Percentiles rank a stretch among this genome's conserved stretches.
Evolutionary conservation across 2,113 vertebrate genomes (phyloP).

Genomic region (Brachirus orientalis): DNA sequence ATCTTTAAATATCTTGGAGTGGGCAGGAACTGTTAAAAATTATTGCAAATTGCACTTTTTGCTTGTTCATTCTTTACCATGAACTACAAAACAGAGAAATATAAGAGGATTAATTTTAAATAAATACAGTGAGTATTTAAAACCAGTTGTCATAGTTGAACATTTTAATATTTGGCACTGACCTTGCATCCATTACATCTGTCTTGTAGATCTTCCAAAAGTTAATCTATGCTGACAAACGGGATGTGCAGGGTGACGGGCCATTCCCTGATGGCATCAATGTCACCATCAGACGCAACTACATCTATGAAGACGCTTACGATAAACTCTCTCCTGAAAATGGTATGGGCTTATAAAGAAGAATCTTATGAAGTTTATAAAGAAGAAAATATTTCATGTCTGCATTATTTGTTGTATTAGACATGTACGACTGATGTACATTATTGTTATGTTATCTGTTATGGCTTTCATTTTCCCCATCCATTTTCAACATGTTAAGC

Average conservation of each 20-base stretch:
- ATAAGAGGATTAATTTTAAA: not conserved
- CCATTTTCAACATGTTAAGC: conserved; percentile 1
- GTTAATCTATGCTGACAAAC: conserved; percentile 96
- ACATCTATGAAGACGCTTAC: conserved; percentile 99
- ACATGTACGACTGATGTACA: not conserved
- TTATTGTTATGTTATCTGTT: not conserved
- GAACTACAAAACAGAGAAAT: not conserved
- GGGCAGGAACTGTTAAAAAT: not conserved
- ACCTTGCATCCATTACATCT: conserved; percentile 32
- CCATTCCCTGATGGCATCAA: conserved; percentile 96
- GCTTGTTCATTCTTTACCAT: not conserved
- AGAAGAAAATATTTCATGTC: too few species aligned
- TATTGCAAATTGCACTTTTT: not conserved
- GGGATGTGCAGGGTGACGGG: conserved; percentile 95
- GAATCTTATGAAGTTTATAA: too few species aligned
- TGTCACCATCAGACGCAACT: conserved; percentile 96
- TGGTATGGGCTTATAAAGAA: conserved; percentile 76
- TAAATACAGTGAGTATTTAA: not conserved
- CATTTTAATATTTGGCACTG: conserved; percentile 36
- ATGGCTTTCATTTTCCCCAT: conserved; percentile 1
- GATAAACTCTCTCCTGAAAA: conserved; percentile 99
- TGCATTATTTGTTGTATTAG: too few species aligned
- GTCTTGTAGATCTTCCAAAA: conserved; percentile 93
- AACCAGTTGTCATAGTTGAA: conserved; percentile 7
- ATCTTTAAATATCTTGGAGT: not conserved